Evolutionary conservation across 1,140 invertebrate genomes (phyloP).

Genomic region (Sinonovacula constricta): DNA sequence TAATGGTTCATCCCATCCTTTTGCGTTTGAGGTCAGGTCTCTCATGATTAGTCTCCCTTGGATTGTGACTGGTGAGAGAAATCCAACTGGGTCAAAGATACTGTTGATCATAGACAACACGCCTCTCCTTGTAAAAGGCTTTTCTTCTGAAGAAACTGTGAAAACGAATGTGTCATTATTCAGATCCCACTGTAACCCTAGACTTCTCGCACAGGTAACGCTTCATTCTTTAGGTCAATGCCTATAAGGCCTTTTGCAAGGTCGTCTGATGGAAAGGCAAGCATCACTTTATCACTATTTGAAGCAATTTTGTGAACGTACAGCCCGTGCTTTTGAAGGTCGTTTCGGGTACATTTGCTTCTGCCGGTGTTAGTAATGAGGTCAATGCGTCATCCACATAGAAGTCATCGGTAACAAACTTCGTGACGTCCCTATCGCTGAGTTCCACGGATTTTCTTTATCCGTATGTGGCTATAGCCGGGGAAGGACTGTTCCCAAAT

Average conservation of each 20-base stretch:
- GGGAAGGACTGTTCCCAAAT: slow-evolving; percentile 43
- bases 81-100: slow-evolving; percentile 35
- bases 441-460: slow-evolving; percentile 11
- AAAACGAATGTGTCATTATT: slow-evolving; percentile 36
- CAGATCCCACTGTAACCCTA: too few relatives aligned
- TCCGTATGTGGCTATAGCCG: slow-evolving; percentile 44
- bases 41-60: background rate
- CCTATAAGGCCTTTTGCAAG: slow-evolving; percentile 1
- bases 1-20: background rate
- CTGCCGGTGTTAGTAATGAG: background rate
- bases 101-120: slow-evolving; percentile 46
- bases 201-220: background rate
- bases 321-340: background rate
- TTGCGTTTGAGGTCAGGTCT: background rate
- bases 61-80: slow-evolving; percentile 19
- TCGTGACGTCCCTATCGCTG: background rate
- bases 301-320: slow-evolving; percentile 32
- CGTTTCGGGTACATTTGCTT: slow-evolving; percentile 17
- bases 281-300: slow-evolving; percentile 19
- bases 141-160: slow-evolving; percentile 9
- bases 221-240: background rate
- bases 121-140: slow-evolving; percentile 43
- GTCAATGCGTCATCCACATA: slow-evolving; percentile 38
- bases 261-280: slow-evolving; percentile 5
- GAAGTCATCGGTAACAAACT: slow-evolving; percentile 24